Evolutionary conservation across 2,888 invertebrate genomes (phyloP).

Genomic region (Tortrix viridana): DNA sequence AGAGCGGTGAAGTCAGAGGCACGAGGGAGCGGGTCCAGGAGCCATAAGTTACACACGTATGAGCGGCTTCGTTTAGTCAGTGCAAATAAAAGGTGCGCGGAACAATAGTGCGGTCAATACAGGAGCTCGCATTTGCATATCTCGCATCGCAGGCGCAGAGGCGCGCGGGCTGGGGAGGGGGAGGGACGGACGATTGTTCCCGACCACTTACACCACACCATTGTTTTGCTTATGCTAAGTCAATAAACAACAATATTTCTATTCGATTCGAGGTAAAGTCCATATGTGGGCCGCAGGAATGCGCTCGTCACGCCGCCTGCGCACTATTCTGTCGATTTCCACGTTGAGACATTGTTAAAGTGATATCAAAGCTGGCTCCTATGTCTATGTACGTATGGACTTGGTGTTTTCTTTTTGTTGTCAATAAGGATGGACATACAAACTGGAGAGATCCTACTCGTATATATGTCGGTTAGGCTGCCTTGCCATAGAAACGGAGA

Average conservation of each 20-base stretch:
- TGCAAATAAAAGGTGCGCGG: constrained; percentile 49
- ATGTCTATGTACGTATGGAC: no score
- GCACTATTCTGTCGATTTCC: not conserved
- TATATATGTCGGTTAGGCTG: no score
- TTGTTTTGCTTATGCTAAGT: constrained; percentile 37
- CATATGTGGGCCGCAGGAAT: constrained; percentile 35
- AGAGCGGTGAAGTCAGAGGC: constrained; percentile 28
- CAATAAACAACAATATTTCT: constrained; percentile 38
- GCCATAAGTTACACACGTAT: constrained; percentile 69
- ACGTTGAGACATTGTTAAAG: no score
- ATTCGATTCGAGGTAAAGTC: constrained; percentile 36
- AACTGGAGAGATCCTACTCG: no score
- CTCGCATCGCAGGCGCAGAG: constrained; percentile 56
- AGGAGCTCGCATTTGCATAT: constrained; percentile 76
- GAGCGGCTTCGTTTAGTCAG: constrained; percentile 49
- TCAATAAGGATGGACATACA: no score
- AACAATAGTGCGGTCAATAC: constrained; percentile 73
- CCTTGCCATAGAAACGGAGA: no score
- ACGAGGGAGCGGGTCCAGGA: constrained; percentile 34
- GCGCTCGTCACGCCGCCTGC: constrained; percentile 26
- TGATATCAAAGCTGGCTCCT: no score
- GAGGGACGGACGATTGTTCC: constrained; percentile 27
- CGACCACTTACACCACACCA: constrained; percentile 38
- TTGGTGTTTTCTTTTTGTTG: no score
- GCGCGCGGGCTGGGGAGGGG: not conserved